A percentile compares a stretch with the other conserved stretches of the same genome.
Evolutionary conservation across 2,113 vertebrate genomes (phyloP).

Genomic region (Lophotis ruficrista): DNA sequence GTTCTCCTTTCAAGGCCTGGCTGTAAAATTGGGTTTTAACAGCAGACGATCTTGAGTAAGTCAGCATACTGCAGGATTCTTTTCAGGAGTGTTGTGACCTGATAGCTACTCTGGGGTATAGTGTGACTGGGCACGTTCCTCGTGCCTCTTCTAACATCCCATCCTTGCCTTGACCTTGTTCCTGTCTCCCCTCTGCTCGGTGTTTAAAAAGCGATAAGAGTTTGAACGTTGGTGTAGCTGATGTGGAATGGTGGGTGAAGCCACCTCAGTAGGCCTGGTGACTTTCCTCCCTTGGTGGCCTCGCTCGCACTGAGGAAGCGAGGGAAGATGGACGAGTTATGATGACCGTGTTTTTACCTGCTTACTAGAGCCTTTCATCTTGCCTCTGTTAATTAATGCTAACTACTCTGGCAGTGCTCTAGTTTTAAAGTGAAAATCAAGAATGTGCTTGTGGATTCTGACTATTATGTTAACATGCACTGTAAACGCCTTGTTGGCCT

Average conservation of each 20-base stretch:
- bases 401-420: slow-evolving; percentile 24
- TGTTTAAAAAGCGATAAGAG: neutral
- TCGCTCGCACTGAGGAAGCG: fast-evolving
- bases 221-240: neutral
- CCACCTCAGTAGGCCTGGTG: neutral
- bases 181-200: neutral
- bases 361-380: slow-evolving; percentile 15
- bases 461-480: fast-evolving
- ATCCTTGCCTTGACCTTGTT: fast-evolving
- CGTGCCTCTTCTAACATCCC: neutral
- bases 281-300: neutral
- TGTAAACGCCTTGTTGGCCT: fast-evolving
- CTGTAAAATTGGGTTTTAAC: neutral
- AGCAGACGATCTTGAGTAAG: neutral
- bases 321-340: neutral
- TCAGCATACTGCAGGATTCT: neutral
- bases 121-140: neutral
- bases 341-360: slow-evolving; percentile 4
- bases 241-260: neutral
- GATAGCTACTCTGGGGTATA: neutral
- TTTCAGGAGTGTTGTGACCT: neutral
- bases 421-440: neutral
- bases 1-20: neutral
- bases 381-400: slow-evolving; percentile 45
- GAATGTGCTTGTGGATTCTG: neutral